phyloP scores from a whole-genome alignment of 37 sponge, comb jelly and placozoan genomes.

The Mnemiopsis leidyi region DNA sequence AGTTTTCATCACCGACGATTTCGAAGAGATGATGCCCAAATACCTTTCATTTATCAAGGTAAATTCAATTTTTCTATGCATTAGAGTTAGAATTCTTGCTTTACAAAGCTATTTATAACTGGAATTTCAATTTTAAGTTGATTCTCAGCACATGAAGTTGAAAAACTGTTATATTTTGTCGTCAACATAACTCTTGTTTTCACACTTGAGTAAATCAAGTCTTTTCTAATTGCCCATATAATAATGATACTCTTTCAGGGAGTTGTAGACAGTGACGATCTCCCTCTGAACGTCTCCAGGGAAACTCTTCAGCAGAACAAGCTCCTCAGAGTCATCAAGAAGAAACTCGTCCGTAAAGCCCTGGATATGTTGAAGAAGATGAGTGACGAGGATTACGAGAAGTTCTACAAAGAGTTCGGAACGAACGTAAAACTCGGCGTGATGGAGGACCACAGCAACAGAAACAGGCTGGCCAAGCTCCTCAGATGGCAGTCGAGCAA shows the following conservation, averaged over 20 bases:
- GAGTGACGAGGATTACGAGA: constrained; percentile 76
- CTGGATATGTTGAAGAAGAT: constrained; percentile 99
- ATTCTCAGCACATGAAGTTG: too few species aligned
- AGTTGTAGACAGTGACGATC: constrained; percentile 92
- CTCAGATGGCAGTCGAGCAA: constrained; percentile 90
- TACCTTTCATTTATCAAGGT: constrained; percentile 88
- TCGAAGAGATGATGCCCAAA: constrained; percentile 95
- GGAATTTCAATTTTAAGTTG: too few species aligned
- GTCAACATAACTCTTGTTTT: too few species aligned
- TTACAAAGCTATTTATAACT: too few species aligned
- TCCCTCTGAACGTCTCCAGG: constrained; percentile 95
- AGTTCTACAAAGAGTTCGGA: constrained; percentile 93
- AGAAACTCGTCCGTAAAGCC: constrained; percentile 96
- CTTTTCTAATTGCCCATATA: too few species aligned
- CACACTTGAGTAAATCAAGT: too few species aligned
- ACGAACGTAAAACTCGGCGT: constrained; percentile 85
- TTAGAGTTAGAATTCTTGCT: too few species aligned
- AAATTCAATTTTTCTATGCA: too few species aligned
- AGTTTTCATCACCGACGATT: constrained; percentile 97
- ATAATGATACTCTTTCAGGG: constrained; percentile 65
- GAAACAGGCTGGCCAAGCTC: constrained; percentile 87
- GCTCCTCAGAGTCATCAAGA: constrained; percentile 95
- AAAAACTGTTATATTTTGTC: too few species aligned
- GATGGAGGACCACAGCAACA: constrained; percentile 89
- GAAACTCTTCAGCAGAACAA: constrained; percentile 99